These are phyloP conservation scores for Cheilosia grossa DNA, from an alignment of 2,888 invertebrate genomes.

Conservation along the genomic window DNA sequence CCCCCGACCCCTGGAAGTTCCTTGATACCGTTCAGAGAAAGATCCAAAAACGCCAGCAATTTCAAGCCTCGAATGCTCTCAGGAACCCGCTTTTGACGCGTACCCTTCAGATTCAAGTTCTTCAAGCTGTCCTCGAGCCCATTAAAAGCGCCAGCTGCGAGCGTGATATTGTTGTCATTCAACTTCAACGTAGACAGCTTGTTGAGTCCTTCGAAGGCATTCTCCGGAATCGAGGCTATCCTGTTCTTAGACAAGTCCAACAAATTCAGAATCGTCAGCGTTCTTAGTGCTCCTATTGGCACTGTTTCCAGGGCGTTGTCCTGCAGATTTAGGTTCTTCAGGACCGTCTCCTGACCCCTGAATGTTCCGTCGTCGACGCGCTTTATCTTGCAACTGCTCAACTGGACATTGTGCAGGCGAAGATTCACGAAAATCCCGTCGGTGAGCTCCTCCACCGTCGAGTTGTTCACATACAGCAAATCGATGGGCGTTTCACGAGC, in stretches of 20 bases:
- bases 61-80: conserved; percentile 90
- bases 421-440: conserved; percentile 88
- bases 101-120: conserved; percentile 95
- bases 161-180: conserved; percentile 93
- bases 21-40: conserved; percentile 93
- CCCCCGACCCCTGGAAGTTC: conserved; percentile 90
- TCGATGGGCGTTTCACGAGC: conserved; percentile 89
- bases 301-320: conserved; percentile 92
- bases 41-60: conserved; percentile 93
- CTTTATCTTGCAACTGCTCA: conserved; percentile 91
- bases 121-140: conserved; percentile 92
- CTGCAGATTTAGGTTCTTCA: conserved; percentile 93
- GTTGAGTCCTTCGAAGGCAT: conserved; percentile 89
- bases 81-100: conserved; percentile 91
- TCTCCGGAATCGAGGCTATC: conserved; percentile 88
- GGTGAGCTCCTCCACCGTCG: conserved; percentile 88
- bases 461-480: conserved; percentile 94
- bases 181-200: conserved; percentile 92
- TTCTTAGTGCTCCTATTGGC: conserved; percentile 89
- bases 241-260: conserved; percentile 93
- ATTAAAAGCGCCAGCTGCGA: conserved; percentile 88
- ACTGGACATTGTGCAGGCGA: conserved; percentile 91
- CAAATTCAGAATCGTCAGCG: conserved; percentile 88
- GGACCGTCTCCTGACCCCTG: conserved; percentile 90
- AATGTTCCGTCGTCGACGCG: conserved; percentile 90